Conservation (phyloP, 2,888 invertebrate genomes). For the Chaetogeoica ovagalla region DNA sequence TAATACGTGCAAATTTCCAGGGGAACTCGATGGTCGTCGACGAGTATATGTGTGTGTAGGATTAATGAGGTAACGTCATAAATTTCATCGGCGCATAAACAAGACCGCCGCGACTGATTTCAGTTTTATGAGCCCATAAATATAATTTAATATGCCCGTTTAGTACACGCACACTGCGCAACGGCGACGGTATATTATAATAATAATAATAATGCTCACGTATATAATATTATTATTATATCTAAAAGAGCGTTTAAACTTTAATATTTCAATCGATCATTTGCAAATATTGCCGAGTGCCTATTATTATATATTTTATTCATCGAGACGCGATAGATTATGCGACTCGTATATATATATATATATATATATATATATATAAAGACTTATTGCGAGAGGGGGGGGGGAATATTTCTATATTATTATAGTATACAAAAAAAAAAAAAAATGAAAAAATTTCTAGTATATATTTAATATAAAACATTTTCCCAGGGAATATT, state of each 20-base stretch:
- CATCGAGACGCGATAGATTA: no score
- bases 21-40: constrained; percentile 26
- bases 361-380: no score
- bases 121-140: constrained; percentile 52
- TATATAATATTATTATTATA: background rate
- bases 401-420: no score
- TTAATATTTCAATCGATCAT: constrained; percentile 43
- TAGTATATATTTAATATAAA: no score
- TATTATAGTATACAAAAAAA: no score
- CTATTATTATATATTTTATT: no score
- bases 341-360: no score
- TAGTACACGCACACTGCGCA: constrained; percentile 37
- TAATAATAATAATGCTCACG: constrained; percentile 4
- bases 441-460: no score
- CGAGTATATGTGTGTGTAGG: background rate
- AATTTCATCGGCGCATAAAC: constrained; percentile 48
- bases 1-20: constrained; percentile 25
- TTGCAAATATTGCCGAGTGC: background rate
- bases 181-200: background rate
- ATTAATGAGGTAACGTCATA: constrained; percentile 47
- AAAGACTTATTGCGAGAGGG: no score
- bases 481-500: no score
- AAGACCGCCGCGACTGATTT: constrained; percentile 47
- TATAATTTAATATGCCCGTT: constrained; percentile 50
- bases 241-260: constrained; percentile 11